These are phyloP conservation scores for Rhinoptilus africanus DNA, from an alignment of 2,113 vertebrate species.

Conservation along the genomic window DNA sequence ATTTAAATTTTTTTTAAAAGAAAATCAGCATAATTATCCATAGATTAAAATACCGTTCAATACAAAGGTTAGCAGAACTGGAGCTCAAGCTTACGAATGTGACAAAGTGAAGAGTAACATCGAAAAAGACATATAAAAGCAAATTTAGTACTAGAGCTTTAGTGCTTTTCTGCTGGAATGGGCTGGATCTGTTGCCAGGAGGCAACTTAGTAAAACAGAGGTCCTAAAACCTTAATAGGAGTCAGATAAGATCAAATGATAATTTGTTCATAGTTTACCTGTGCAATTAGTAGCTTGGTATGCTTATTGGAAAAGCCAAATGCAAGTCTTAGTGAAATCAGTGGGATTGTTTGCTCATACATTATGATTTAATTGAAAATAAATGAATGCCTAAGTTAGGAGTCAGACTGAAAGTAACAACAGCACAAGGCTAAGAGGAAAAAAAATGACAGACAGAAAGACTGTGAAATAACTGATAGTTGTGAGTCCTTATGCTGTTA, in stretches of 20 bases:
- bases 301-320: not conserved
- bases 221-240: not conserved
- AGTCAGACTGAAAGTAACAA: not conserved
- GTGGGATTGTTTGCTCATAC: not conserved
- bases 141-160: not conserved
- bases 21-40: not conserved
- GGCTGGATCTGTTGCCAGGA: not conserved
- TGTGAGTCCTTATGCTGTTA: not conserved
- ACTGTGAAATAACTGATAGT: not conserved
- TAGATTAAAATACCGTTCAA: not conserved
- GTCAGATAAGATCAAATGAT: not conserved
- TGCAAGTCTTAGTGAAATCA: not conserved
- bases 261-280: not conserved
- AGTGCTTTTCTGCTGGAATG: not conserved
- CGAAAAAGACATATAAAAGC: not conserved
- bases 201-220: not conserved
- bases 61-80: not conserved
- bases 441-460: not conserved
- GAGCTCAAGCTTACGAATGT: not conserved
- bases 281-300: not conserved
- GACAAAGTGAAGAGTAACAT: not conserved
- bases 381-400: not conserved
- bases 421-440: not conserved
- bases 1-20: not conserved
- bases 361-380: not conserved